phyloP scores from a whole-genome alignment of 2,888 invertebrate genomes.

The Norana najaformis region DNA sequence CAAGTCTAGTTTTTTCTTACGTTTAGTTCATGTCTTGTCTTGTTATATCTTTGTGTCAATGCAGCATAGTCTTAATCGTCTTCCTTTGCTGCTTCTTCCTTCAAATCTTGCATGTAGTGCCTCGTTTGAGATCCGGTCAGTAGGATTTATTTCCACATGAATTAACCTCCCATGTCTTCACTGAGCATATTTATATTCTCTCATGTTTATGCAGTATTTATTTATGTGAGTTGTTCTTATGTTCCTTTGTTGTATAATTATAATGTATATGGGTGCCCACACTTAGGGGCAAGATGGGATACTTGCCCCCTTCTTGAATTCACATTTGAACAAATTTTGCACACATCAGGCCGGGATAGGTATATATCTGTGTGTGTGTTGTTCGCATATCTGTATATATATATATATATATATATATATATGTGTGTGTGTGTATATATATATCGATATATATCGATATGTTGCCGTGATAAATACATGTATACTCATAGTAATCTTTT shows the following conservation, averaged over 20 bases:
- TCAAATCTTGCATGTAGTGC: background rate
- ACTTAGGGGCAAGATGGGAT: too few relatives aligned
- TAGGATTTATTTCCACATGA: background rate
- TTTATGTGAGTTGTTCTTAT: too few relatives aligned
- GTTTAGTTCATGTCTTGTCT: background rate
- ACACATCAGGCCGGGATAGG: background rate
- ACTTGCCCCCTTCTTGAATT: too few relatives aligned
- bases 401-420: background rate
- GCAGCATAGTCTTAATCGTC: background rate
- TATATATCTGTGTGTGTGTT: background rate
- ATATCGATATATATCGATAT: background rate
- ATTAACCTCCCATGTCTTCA: background rate
- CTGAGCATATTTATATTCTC: too few relatives aligned
- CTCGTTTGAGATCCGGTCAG: background rate
- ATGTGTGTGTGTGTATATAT: background rate
- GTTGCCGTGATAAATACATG: background rate
- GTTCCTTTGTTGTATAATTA: too few relatives aligned
- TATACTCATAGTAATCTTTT: too few relatives aligned
- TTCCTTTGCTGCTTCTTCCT: background rate
- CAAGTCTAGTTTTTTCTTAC: background rate
- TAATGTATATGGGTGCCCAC: too few relatives aligned
- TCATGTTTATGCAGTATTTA: too few relatives aligned
- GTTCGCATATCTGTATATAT: background rate
- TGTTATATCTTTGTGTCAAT: background rate
- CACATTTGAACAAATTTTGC: too few relatives aligned